Conservation (phyloP, 1,140 invertebrate genomes). For the Batillaria attramentaria region DNA sequence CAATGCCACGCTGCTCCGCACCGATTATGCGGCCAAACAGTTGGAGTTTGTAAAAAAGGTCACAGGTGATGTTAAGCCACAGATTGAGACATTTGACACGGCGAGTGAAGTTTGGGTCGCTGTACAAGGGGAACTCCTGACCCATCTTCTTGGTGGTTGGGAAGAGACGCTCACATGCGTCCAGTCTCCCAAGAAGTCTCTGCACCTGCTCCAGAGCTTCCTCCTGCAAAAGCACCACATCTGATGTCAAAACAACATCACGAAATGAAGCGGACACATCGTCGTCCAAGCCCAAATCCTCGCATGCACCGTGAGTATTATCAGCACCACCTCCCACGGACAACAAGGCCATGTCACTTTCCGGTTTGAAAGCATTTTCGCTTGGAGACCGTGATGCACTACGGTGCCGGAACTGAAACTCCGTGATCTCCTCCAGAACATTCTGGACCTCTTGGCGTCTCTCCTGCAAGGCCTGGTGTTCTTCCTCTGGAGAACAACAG, state of each 20-base stretch:
- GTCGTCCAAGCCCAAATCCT: slow-evolving; percentile 30
- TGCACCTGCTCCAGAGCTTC: slow-evolving; percentile 83
- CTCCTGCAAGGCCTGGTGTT: slow-evolving; percentile 83
- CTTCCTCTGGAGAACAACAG: slow-evolving; percentile 80
- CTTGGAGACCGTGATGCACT: not conserved
- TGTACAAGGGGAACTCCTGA: slow-evolving; percentile 81
- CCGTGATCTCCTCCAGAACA: slow-evolving; percentile 83
- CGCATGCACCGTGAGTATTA: slow-evolving; percentile 27
- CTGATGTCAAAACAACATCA: slow-evolving; percentile 47
- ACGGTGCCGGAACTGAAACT: slow-evolving; percentile 77
- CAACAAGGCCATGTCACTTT: not conserved
- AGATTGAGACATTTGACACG: slow-evolving; percentile 86
- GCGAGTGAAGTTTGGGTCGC: slow-evolving; percentile 78
- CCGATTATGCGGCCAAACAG: slow-evolving; percentile 84
- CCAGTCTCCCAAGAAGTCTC: slow-evolving; percentile 80
- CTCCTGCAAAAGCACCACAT: slow-evolving; percentile 52
- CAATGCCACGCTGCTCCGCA: slow-evolving; percentile 69
- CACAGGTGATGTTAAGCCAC: slow-evolving; percentile 91
- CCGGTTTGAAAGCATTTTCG: slow-evolving; percentile 15
- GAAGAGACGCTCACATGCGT: slow-evolving; percentile 84
- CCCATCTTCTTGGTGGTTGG: slow-evolving; percentile 87
- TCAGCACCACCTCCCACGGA: slow-evolving; percentile 24
- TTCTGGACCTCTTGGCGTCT: slow-evolving; percentile 81
- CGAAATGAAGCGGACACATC: slow-evolving; percentile 51
- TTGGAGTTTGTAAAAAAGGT: slow-evolving; percentile 85